Percentiles rank a stretch among this genome's conserved stretches.
These are phyloP conservation scores for Anthopleura sola DNA, from an alignment of 64 coral and sea anemone genomes.

Conservation along the genomic window DNA sequence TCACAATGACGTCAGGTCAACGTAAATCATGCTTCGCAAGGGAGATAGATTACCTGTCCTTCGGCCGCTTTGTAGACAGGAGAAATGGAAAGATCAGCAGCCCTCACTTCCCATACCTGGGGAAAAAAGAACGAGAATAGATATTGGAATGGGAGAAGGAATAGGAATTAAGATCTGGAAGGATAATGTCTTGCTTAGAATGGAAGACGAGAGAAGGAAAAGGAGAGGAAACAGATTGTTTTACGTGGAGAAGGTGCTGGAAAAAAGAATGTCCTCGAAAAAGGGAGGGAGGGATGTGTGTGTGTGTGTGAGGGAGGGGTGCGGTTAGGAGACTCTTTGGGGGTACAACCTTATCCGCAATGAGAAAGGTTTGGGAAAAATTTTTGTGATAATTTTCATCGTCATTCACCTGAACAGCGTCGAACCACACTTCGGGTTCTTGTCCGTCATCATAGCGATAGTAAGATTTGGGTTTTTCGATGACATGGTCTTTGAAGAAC, in stretches of 20 bases:
- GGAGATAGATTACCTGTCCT: slow-evolving; percentile 53
- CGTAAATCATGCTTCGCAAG: background rate
- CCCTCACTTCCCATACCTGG: slow-evolving; percentile 97
- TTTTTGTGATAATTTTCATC: background rate
- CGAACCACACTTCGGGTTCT: slow-evolving; percentile 93
- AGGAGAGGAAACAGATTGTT: no score
- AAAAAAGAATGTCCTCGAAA: no score
- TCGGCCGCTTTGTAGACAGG: slow-evolving; percentile 93
- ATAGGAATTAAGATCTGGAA: no score
- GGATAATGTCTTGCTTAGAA: background rate
- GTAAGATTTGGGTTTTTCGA: slow-evolving; percentile 82
- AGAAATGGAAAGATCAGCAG: slow-evolving; percentile 96
- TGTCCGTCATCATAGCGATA: slow-evolving; percentile 89
- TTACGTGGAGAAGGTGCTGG: no score
- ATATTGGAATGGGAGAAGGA: no score
- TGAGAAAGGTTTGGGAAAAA: no score
- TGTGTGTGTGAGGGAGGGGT: no score
- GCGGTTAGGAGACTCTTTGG: no score
- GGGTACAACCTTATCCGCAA: no score
- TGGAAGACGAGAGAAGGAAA: no score
- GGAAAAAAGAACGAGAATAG: background rate
- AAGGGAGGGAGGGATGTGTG: no score
- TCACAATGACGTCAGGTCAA: background rate
- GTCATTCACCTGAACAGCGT: slow-evolving; percentile 74
- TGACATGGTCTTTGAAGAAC: slow-evolving; percentile 87